phyloP scores from a whole-genome alignment of 1,140 invertebrate genomes.

The Melipona quadrifasciata region DNA sequence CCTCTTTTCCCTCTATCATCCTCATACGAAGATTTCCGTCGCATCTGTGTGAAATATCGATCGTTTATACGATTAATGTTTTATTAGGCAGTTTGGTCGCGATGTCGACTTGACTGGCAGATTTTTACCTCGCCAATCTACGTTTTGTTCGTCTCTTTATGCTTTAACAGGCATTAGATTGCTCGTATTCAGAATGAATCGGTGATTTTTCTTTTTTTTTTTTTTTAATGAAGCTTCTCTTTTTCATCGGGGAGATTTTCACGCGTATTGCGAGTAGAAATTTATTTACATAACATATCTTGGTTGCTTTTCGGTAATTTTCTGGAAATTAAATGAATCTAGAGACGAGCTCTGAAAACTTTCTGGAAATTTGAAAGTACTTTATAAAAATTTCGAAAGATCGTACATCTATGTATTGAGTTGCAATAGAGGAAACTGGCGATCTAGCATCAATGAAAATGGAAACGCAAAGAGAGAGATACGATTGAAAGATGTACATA shows the following conservation, averaged over 20 bases:
- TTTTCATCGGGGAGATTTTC: background rate
- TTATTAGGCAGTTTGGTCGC: background rate
- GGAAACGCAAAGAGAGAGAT: background rate
- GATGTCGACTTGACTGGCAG: slow-evolving; percentile 15
- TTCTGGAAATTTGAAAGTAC: too few relatives aligned
- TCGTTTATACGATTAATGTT: slow-evolving; percentile 7
- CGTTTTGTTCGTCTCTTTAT: background rate
- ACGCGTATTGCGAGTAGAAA: background rate
- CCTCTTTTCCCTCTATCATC: background rate
- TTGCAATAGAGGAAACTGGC: background rate
- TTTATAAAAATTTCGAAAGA: too few relatives aligned
- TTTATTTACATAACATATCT: background rate
- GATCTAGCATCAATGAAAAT: background rate
- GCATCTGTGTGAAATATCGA: slow-evolving; percentile 40
- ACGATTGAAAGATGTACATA: background rate
- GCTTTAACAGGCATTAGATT: background rate
- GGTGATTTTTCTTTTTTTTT: background rate
- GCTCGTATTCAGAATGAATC: background rate
- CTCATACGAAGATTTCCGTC: slow-evolving; percentile 33
- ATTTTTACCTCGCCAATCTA: slow-evolving; percentile 13
- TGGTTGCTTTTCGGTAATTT: too few relatives aligned
- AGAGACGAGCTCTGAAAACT: too few relatives aligned
- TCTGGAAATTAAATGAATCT: background rate
- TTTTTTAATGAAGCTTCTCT: background rate
- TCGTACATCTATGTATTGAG: too few relatives aligned